These are phyloP conservation scores for Ascaphus truei DNA, from an alignment of 2,113 vertebrate species.

Conservation along the genomic window DNA sequence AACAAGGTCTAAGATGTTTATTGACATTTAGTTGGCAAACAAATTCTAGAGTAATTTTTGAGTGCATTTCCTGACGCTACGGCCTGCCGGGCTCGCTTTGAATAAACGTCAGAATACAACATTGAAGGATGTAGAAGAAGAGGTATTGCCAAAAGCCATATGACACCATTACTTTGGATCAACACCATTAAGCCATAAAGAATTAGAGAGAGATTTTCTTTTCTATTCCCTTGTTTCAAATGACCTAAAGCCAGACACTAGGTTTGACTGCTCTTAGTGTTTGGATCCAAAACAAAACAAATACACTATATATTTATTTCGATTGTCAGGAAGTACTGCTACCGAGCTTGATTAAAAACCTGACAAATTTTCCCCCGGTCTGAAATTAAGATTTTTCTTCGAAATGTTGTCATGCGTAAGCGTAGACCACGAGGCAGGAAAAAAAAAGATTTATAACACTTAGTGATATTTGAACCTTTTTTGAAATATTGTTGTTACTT, in stretches of 20 bases:
- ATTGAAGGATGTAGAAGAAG: neutral
- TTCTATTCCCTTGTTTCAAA: neutral
- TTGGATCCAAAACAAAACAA: constrained; percentile 9
- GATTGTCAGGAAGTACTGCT: neutral
- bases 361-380: neutral
- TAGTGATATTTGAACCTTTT: neutral
- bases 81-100: neutral
- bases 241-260: neutral
- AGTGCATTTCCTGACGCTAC: too few relatives aligned
- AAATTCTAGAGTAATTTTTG: neutral
- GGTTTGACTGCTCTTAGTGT: neutral
- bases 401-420: neutral
- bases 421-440: neutral
- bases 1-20: neutral
- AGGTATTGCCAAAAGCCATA: neutral
- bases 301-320: constrained; percentile 10
- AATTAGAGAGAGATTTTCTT: neutral
- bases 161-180: neutral
- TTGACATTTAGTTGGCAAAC: neutral
- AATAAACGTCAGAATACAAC: neutral
- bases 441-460: constrained; percentile 21
- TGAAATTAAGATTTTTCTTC: neutral
- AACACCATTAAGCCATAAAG: neutral
- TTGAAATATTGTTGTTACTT: constrained; percentile 2
- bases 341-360: constrained; percentile 9